phyloP scores from a whole-genome alignment of 2,888 invertebrate species.

The Deilephila elpenor region DNA sequence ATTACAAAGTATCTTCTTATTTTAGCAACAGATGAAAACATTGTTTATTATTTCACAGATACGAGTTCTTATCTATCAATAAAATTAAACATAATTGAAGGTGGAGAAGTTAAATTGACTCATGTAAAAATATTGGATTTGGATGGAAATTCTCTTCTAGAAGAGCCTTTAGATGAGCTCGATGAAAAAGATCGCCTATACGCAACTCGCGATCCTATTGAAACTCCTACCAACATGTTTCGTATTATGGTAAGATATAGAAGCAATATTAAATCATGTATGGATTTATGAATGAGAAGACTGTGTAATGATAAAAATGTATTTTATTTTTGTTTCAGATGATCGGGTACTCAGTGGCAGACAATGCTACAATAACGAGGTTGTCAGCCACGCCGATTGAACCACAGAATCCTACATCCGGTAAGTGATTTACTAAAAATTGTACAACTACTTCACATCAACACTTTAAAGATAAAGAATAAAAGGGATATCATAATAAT shows the following conservation, averaged over 20 bases:
- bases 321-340: constrained; percentile 47
- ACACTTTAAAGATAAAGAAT: too few species aligned
- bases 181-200: constrained; percentile 54
- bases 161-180: constrained; percentile 46
- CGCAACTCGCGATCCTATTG: constrained; percentile 43
- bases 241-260: constrained; percentile 56
- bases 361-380: constrained; percentile 46
- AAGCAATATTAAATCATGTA: neutral
- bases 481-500: too few species aligned
- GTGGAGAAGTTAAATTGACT: constrained; percentile 46
- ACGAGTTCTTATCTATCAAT: constrained; percentile 53
- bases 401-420: constrained; percentile 44
- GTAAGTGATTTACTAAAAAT: constrained; percentile 39
- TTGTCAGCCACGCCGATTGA: constrained; percentile 51
- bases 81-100: constrained; percentile 46
- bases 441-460: too few species aligned
- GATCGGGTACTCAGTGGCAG: constrained; percentile 45
- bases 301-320: too few species aligned
- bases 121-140: constrained; percentile 51
- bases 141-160: constrained; percentile 44
- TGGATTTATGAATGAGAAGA: too few species aligned
- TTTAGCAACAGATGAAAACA: neutral
- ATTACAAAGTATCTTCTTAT: too few species aligned
- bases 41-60: constrained; percentile 47
- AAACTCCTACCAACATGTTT: constrained; percentile 54